Percentiles rank a stretch among this genome's conserved stretches.
Evolutionary conservation across 2,113 vertebrate genomes (phyloP).

Genomic region (Mungos mungo): DNA sequence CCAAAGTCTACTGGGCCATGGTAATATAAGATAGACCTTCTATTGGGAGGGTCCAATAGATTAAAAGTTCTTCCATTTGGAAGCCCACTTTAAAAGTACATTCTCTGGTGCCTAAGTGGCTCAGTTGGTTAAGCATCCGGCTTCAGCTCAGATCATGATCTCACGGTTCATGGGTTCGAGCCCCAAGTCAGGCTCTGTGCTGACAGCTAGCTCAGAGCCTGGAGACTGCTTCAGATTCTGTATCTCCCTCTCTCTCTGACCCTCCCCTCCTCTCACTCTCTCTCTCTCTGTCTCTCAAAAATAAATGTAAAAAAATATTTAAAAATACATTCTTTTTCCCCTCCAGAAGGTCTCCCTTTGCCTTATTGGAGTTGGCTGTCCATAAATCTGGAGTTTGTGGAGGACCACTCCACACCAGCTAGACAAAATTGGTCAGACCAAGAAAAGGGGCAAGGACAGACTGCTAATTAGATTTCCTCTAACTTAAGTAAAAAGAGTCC

Average conservation of each 20-base stretch:
- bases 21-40: not conserved
- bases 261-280: too few species aligned
- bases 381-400: not conserved
- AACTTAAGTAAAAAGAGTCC: not conserved
- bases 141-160: too few species aligned
- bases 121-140: too few species aligned
- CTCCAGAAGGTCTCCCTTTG: not conserved
- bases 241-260: too few species aligned
- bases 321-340: too few species aligned
- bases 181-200: too few species aligned
- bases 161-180: too few species aligned
- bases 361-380: not conserved
- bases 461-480: not conserved
- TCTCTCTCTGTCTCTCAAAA: too few species aligned
- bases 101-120: too few species aligned
- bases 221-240: too few species aligned
- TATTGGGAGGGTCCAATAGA: not conserved
- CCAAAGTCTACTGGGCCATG: fast-evolving
- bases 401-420: not conserved
- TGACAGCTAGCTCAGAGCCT: too few species aligned
- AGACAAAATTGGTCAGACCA: not conserved
- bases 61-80: not conserved
- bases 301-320: too few species aligned
- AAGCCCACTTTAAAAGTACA: not conserved
- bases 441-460: not conserved